phyloP scores from a whole-genome alignment of 1,140 invertebrate genomes.

The Drosophila melanogaster region Release_6_plus_ISO1_MT NC_004354.4:5559001-5559500 shows the following conservation, averaged over 20 bases:
- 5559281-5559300: no score
- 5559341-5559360: not conserved
- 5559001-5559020: constrained; percentile 64
- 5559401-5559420: constrained; percentile 78
- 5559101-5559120: not conserved
- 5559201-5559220: constrained; percentile 57
- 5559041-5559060: constrained; percentile 44
- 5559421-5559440: constrained; percentile 68
- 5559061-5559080: constrained; percentile 11
- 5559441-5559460: constrained; percentile 24
- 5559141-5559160: not conserved
- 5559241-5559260: not conserved
- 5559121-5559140: no score
- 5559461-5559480: constrained; percentile 31
- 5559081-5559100: not conserved
- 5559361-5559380: not conserved
- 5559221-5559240: constrained; percentile 34
- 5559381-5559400: constrained; percentile 1
- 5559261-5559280: no score
- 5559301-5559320: no score
- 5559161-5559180: constrained; percentile 60
- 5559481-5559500: constrained; percentile 30
- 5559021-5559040: constrained; percentile 75
- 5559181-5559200: constrained; percentile 76
- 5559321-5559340: no score